These are phyloP conservation scores for Corythoichthys intestinalis DNA, from an alignment of 2,113 vertebrate genomes.

Conservation along the genomic window DNA sequence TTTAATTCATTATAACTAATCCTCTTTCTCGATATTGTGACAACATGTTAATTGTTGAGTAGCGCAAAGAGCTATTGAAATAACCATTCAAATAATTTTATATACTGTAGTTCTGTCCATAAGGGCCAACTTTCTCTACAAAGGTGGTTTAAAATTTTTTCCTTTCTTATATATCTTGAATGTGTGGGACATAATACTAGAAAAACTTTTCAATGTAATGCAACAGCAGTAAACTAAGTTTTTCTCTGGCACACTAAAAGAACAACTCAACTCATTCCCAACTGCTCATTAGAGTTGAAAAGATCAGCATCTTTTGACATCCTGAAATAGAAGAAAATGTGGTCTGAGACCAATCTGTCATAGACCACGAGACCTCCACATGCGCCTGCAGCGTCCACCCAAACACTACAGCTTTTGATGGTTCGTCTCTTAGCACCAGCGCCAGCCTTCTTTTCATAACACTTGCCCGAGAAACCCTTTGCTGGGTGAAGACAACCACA, in stretches of 20 bases:
- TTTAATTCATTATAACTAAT: no score
- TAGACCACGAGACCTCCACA: constrained; percentile 62
- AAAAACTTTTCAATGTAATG: background rate
- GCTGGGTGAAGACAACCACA: constrained; percentile 44
- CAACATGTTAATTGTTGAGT: no score
- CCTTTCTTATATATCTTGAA: no score
- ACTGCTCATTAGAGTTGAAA: constrained; percentile 6
- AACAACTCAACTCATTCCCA: background rate
- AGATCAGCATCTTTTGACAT: constrained; percentile 19
- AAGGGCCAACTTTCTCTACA: no score
- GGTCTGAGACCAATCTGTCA: constrained; percentile 51
- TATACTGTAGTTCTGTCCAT: no score
- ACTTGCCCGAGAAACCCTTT: constrained; percentile 34
- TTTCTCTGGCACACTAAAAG: background rate
- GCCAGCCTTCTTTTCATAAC: constrained; percentile 58
- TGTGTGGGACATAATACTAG: no score
- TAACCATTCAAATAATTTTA: no score
- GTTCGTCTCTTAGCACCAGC: constrained; percentile 54
- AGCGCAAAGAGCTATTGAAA: no score
- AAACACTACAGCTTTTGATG: constrained; percentile 70
- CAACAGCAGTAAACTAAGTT: background rate
- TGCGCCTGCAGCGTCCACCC: constrained; percentile 45
- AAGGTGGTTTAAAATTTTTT: no score
- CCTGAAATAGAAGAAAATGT: constrained; percentile 10
- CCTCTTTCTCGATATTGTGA: no score